Evolutionary conservation across 2,797 vertebrate species (phyloP).

Genomic region (Ptychadena robeensis): DNA sequence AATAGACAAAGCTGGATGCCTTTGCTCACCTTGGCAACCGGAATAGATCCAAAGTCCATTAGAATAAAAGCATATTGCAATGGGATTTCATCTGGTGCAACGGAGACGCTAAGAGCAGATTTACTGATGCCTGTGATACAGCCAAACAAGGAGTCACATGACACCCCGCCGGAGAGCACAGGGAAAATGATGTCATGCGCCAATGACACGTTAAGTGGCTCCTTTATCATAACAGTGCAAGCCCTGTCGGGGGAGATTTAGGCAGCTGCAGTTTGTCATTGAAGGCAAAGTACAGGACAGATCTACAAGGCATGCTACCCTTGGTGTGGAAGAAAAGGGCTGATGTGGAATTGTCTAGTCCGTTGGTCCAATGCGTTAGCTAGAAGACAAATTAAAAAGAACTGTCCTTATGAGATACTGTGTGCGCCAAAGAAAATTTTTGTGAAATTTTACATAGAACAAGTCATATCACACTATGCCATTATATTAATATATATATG

Average conservation of each 20-base stretch:
- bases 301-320: background rate
- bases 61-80: constrained; percentile 1
- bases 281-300: background rate
- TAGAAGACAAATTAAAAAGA: too few species aligned
- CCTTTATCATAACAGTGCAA: constrained; percentile 30
- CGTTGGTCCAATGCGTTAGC: too few species aligned
- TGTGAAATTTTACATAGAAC: too few species aligned
- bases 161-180: constrained; percentile 9
- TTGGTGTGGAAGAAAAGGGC: too few species aligned
- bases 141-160: constrained; percentile 15
- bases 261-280: constrained; percentile 18
- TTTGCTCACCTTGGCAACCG: background rate
- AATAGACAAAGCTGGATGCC: background rate
- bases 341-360: too few species aligned
- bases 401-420: too few species aligned
- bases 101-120: background rate
- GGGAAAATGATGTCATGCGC: constrained; percentile 39
- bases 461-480: too few species aligned
- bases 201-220: constrained; percentile 44
- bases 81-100: background rate
- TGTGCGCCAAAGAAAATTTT: too few species aligned
- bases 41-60: constrained; percentile 1
- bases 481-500: too few species aligned
- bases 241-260: constrained; percentile 14
- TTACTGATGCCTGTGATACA: background rate